Conservation (phyloP, 2,888 invertebrate genomes). For the Rugalucina vietnamica region DNA sequence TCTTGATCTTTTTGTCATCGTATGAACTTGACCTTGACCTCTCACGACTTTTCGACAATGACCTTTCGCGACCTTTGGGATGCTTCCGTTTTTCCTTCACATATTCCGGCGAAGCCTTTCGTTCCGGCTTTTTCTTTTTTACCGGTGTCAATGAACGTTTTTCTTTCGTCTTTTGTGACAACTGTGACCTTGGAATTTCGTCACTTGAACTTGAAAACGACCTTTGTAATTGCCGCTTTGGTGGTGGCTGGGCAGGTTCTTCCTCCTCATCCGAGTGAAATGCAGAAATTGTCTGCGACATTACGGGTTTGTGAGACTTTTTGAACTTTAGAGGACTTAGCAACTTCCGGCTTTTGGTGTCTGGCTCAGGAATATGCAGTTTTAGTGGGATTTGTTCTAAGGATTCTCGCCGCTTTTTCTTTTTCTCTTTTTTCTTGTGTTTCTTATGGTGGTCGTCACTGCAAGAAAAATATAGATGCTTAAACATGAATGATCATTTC, state of each 20-base stretch:
- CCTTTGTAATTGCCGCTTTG: constrained; percentile 41
- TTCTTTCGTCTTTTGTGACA: constrained; percentile 23
- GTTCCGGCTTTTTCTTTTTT: constrained; percentile 50
- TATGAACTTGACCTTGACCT: constrained; percentile 61
- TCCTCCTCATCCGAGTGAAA: constrained; percentile 59
- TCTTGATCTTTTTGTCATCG: constrained; percentile 62
- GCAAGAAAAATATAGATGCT: constrained; percentile 5
- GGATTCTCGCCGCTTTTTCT: constrained; percentile 59
- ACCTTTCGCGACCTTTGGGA: constrained; percentile 35
- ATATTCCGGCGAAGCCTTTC: constrained; percentile 53
- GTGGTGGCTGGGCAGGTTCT: constrained; percentile 28
- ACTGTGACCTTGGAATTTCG: constrained; percentile 12
- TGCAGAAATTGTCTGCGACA: constrained; percentile 54
- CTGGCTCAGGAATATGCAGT: constrained; percentile 44
- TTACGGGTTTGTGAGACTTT: constrained; percentile 49
- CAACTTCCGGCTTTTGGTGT: constrained; percentile 54
- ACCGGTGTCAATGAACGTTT: constrained; percentile 49
- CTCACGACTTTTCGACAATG: constrained; percentile 56
- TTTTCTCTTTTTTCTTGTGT: constrained; percentile 73
- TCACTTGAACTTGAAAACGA: constrained; percentile 63
- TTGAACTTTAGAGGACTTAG: constrained; percentile 61
- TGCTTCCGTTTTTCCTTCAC: constrained; percentile 36
- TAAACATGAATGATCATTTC: too few species aligned
- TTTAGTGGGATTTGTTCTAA: constrained; percentile 51
- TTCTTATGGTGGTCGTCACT: constrained; percentile 67